These are phyloP conservation scores for Antitype chi DNA, from an alignment of 2,888 invertebrate genomes.

Conservation along the genomic window DNA sequence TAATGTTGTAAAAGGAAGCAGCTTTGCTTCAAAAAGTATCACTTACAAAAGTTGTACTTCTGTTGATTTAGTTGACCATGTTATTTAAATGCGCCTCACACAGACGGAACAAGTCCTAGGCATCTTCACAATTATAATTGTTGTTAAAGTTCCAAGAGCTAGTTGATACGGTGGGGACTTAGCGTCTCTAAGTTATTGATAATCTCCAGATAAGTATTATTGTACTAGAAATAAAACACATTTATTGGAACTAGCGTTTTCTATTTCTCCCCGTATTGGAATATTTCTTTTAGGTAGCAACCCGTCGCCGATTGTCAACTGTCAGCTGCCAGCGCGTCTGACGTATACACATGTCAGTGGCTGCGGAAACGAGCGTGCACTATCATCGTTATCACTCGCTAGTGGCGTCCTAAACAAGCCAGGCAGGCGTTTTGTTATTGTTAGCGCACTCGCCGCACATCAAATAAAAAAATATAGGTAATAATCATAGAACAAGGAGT, in stretches of 20 bases:
- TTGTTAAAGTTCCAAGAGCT: slow-evolving; percentile 66
- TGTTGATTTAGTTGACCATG: slow-evolving; percentile 12
- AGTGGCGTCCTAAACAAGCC: slow-evolving; percentile 39
- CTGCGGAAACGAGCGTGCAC: background rate
- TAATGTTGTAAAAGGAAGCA: slow-evolving; percentile 17
- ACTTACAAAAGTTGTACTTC: slow-evolving; percentile 4
- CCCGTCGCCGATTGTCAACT: slow-evolving; percentile 45
- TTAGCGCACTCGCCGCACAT: slow-evolving; percentile 4
- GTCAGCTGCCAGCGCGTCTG: slow-evolving; percentile 40
- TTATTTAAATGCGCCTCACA: background rate
- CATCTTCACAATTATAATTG: slow-evolving; percentile 43
- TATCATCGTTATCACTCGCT: slow-evolving; percentile 54
- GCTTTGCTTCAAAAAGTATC: slow-evolving; percentile 1
- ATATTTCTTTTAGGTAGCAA: slow-evolving; percentile 47
- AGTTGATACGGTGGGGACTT: slow-evolving; percentile 66
- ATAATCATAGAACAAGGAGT: slow-evolving; percentile 1
- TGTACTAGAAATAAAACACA: slow-evolving; percentile 84
- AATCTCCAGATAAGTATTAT: slow-evolving; percentile 82
- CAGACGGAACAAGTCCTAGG: slow-evolving; percentile 4
- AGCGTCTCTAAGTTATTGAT: slow-evolving; percentile 67
- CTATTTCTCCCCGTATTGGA: slow-evolving; percentile 19
- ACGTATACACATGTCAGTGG: slow-evolving; percentile 41
- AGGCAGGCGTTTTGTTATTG: slow-evolving; percentile 55
- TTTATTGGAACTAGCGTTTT: slow-evolving; percentile 79
- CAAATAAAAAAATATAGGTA: slow-evolving; percentile 4